Percentiles rank a stretch among this genome's conserved stretches.
These are phyloP conservation scores for Rhynchopsitta pachyrhyncha DNA, from an alignment of 2,113 vertebrate genomes.

Conservation along the genomic window DNA sequence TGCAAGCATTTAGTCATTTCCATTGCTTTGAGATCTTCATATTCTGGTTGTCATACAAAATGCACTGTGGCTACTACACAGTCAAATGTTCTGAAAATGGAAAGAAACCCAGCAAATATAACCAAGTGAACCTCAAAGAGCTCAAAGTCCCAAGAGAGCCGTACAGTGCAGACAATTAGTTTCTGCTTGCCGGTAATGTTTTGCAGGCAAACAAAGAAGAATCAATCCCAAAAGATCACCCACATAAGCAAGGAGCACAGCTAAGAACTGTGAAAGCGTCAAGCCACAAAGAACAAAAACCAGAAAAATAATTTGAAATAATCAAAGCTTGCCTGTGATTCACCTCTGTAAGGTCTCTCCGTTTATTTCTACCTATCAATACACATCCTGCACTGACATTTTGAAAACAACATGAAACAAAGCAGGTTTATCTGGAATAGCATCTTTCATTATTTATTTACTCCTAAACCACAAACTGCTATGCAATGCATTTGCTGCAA, in stretches of 20 bases:
- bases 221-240: not conserved
- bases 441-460: constrained; percentile 40
- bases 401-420: not conserved
- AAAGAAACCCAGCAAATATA: not conserved
- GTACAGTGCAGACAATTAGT: constrained; percentile 24
- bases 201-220: not conserved
- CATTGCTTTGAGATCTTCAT: not conserved
- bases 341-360: not conserved
- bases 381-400: not conserved
- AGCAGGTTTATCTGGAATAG: not conserved
- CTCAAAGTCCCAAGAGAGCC: not conserved
- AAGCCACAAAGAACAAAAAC: not conserved
- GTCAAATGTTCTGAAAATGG: constrained; percentile 1
- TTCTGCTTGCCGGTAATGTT: constrained; percentile 15
- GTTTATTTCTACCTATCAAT: not conserved
- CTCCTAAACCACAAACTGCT: not conserved
- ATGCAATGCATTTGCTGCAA: not conserved
- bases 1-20: constrained; percentile 19
- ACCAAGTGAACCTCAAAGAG: not conserved
- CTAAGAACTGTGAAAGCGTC: not conserved
- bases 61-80: constrained; percentile 4
- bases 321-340: not conserved
- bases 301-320: not conserved
- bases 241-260: not conserved
- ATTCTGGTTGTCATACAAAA: not conserved